Conservation (phyloP, 1,140 invertebrate species). For the Melipona quadrifasciata region DNA sequence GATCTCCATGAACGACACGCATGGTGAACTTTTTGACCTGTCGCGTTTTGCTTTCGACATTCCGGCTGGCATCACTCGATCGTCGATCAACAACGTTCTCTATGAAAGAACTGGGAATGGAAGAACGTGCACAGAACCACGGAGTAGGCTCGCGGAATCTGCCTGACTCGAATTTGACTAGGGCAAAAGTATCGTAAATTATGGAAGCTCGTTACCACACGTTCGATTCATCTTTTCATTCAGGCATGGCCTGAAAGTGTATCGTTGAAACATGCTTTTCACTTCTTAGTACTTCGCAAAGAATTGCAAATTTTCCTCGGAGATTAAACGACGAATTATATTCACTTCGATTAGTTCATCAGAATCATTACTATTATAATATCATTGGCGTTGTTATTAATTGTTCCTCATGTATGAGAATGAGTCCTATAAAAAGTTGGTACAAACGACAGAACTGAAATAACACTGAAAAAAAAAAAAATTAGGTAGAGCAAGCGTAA, state of each 20-base stretch:
- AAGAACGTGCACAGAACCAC: slow-evolving; percentile 12
- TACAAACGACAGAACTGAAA: too few relatives aligned
- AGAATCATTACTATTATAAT: too few relatives aligned
- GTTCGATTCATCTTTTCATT: too few relatives aligned
- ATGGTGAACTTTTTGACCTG: slow-evolving; percentile 30
- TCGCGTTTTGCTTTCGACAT: slow-evolving; percentile 3
- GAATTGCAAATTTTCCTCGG: too few relatives aligned
- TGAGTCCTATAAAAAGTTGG: too few relatives aligned
- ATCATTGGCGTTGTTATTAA: too few relatives aligned
- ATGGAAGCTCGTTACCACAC: background rate
- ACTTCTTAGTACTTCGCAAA: too few relatives aligned
- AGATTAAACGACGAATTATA: background rate
- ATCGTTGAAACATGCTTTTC: background rate
- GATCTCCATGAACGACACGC: slow-evolving; percentile 7
- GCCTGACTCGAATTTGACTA: slow-evolving; percentile 4
- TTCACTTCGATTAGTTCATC: background rate
- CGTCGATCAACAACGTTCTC: slow-evolving; percentile 21
- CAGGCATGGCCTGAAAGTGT: background rate
- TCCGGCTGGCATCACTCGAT: background rate
- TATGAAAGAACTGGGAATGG: background rate
- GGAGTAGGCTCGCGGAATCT: background rate
- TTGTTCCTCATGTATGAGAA: too few relatives aligned
- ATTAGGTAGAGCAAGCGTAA: too few relatives aligned
- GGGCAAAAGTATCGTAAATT: background rate
- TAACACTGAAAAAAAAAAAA: too few relatives aligned